Conservation (phyloP, 2,797 vertebrate species). For the Labroides dimidiatus region DNA sequence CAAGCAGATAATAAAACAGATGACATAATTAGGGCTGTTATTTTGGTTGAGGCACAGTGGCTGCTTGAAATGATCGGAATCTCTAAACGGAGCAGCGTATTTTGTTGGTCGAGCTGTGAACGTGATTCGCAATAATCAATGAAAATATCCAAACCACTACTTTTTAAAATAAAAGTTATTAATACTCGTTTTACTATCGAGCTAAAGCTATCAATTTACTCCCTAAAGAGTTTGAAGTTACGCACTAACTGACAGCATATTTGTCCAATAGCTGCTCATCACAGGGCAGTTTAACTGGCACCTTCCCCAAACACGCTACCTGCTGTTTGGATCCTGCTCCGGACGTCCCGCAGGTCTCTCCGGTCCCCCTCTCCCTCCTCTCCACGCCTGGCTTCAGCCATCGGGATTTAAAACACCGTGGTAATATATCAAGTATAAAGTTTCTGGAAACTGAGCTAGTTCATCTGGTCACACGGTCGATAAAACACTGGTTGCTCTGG, state of each 20-base stretch:
- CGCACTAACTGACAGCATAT: background rate
- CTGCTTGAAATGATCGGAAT: too few relatives aligned
- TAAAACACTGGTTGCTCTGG: background rate
- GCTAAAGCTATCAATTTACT: too few relatives aligned
- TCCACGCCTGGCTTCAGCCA: slow-evolving; percentile 90
- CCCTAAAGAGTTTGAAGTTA: too few relatives aligned
- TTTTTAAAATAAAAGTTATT: background rate
- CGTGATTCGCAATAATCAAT: background rate
- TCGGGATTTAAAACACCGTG: slow-evolving; percentile 54
- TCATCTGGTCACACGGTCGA: background rate
- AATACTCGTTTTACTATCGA: background rate
- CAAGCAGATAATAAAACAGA: background rate
- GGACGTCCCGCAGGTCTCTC: slow-evolving; percentile 76
- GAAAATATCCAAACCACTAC: background rate
- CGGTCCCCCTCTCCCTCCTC: slow-evolving; percentile 87
- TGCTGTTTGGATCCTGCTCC: slow-evolving; percentile 79
- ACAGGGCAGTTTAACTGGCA: background rate
- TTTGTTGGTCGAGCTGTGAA: too few relatives aligned
- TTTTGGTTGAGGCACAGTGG: background rate
- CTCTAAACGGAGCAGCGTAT: too few relatives aligned
- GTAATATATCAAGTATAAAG: background rate
- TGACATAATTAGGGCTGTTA: background rate
- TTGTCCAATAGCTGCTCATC: background rate
- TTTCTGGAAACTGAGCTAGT: background rate
- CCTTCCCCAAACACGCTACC: slow-evolving; percentile 79